phyloP scores from a whole-genome alignment of 37 sponge, comb jelly and placozoan species.

The Tethya wilhelma region DNA sequence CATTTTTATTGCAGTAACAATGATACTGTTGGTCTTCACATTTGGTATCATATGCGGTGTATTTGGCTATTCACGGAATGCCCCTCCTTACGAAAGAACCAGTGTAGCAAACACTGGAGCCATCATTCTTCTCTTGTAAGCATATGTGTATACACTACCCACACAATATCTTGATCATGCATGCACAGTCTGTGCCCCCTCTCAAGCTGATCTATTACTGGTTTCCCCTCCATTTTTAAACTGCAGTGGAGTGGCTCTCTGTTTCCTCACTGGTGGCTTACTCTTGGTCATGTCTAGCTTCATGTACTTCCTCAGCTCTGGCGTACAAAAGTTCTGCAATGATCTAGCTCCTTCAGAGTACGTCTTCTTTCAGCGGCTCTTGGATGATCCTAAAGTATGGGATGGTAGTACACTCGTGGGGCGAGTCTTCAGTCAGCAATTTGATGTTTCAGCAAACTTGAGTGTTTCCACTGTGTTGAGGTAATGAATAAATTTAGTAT shows the following conservation, averaged over 20 bases:
- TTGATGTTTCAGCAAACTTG: slow-evolving; percentile 1
- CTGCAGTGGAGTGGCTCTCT: slow-evolving; percentile 1
- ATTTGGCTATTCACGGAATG: slow-evolving; percentile 24
- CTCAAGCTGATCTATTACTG: background rate
- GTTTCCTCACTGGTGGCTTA: background rate
- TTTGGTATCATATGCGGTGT: slow-evolving; percentile 24
- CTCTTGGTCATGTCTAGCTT: slow-evolving; percentile 5
- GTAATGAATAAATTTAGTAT: slow-evolving; percentile 1
- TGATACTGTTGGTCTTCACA: slow-evolving; percentile 6
- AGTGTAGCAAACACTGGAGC: slow-evolving; percentile 25
- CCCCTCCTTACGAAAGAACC: slow-evolving; percentile 9
- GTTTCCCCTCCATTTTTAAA: background rate
- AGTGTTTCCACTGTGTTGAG: slow-evolving; percentile 5
- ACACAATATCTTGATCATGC: no score
- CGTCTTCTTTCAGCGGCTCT: background rate
- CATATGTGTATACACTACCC: background rate
- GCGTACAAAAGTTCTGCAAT: slow-evolving; percentile 24
- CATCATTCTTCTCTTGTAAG: slow-evolving; percentile 9
- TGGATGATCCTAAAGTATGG: slow-evolving; percentile 19
- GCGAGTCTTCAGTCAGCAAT: background rate
- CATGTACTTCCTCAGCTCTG: background rate
- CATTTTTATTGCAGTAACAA: background rate
- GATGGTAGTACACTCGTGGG: slow-evolving; percentile 31
- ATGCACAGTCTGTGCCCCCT: no score
- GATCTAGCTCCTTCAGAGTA: slow-evolving; percentile 17